Evolutionary conservation across 1,140 invertebrate genomes (phyloP).

Genomic region (Drosophila albomicans): DNA sequence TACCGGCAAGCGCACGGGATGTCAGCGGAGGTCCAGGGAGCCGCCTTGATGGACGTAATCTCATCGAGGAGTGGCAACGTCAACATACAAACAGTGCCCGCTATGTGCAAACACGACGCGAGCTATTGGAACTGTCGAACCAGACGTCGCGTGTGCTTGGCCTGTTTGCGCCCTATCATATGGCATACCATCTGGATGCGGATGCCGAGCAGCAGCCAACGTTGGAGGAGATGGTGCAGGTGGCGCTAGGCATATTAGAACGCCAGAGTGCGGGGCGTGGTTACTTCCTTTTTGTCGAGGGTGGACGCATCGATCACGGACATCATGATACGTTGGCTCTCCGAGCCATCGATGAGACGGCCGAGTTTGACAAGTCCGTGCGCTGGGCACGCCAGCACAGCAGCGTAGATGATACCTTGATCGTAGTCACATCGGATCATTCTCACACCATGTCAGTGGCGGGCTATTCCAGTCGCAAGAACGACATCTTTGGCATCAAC

Average conservation of each 20-base stretch:
- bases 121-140: constrained; percentile 85
- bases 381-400: constrained; percentile 87
- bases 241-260: constrained; percentile 89
- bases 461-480: constrained; percentile 90
- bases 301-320: constrained; percentile 90
- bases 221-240: constrained; percentile 91
- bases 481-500: constrained; percentile 88
- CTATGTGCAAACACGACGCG: constrained; percentile 88
- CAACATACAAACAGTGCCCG: constrained; percentile 83
- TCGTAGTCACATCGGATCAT: constrained; percentile 90
- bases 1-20: constrained; percentile 85
- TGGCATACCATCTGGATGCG: constrained; percentile 86
- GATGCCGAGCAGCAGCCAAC: constrained; percentile 89
- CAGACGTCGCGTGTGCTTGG: constrained; percentile 85
- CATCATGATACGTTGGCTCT: constrained; percentile 89
- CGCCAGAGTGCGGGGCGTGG: constrained; percentile 90
- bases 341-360: constrained; percentile 89
- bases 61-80: constrained; percentile 89
- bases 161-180: constrained; percentile 86
- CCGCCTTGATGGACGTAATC: constrained; percentile 89
- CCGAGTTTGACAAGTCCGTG: constrained; percentile 89
- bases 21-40: constrained; percentile 73
- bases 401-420: constrained; percentile 87
- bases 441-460: constrained; percentile 89
- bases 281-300: constrained; percentile 88